Evolutionary conservation across 2,888 invertebrate genomes (phyloP), one percentile per base, ranked within the genome.

Genomic region (Lottia scabra): DNA sequence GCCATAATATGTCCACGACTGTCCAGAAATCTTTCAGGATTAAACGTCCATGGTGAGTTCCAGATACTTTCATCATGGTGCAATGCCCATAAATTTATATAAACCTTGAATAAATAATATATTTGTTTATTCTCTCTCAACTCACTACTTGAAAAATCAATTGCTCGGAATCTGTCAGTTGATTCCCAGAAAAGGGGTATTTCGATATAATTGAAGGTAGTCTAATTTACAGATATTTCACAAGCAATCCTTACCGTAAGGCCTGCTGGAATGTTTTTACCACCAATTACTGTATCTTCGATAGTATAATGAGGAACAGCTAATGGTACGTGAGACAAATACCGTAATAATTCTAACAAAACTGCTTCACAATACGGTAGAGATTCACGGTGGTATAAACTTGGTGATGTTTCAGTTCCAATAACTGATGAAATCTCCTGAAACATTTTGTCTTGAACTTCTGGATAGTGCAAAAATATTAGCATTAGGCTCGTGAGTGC

Each of bases 81-180:
- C 23, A 84, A 43, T 6, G 83, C 78, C 87, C 87, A 87, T 8
- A 86, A 76, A 71, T 87, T 87, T 4, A 87, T 82, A 71, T 86
- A 83, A 2, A 87, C 83, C 87, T 87, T 65, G 0, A 67, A 68
- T 30, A 30, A 6, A 30, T 4, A 38, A 38, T 2, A 30, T 30
- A 30, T 30, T 30, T 30, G 30, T 4, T n/a, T n/a, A n/a, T n/a
- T n/a, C n/a, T n/a, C n/a, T n/a, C n/a, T n/a, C n/a, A n/a, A n/a
- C n/a, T n/a, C n/a, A n/a, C n/a, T n/a, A n/a, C n/a, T n/a, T n/a
- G n/a, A n/a, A n/a, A n/a, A n/a, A n/a, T n/a, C n/a, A n/a, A n/a
- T n/a, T n/a, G n/a, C n/a, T n/a, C n/a, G n/a, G n/a, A n/a, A n/a
- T n/a, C n/a, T n/a, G n/a, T n/a, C n/a, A n/a, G n/a, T n/a, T n/a